phyloP scores from a whole-genome alignment of 1,140 invertebrate species.

The Temnothorax longispinosus region DNA sequence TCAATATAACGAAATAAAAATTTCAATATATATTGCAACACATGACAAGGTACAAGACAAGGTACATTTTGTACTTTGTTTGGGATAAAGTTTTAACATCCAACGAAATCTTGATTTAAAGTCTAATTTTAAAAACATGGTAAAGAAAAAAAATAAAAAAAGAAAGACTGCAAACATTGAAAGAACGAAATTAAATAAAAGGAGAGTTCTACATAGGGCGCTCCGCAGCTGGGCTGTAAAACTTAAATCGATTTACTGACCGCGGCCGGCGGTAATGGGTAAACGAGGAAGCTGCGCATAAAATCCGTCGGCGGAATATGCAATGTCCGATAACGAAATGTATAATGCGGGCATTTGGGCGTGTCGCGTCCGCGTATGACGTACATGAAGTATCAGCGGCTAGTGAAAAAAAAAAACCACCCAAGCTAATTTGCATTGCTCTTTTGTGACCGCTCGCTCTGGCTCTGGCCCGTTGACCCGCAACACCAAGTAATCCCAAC shows the following conservation, averaged over 20 bases:
- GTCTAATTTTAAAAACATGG: neutral
- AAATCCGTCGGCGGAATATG: slow-evolving; percentile 45
- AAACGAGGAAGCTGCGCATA: slow-evolving; percentile 45
- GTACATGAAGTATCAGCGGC: slow-evolving; percentile 7
- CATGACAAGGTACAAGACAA: neutral
- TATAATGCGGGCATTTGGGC: slow-evolving; percentile 52
- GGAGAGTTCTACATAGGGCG: neutral
- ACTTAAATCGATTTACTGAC: slow-evolving; percentile 59
- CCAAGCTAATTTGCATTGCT: slow-evolving; percentile 71
- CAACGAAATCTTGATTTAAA: neutral
- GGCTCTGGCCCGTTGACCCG: slow-evolving; percentile 35
- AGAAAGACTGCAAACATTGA: neutral
- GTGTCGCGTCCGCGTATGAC: slow-evolving; percentile 48
- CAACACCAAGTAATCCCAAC: slow-evolving; percentile 57
- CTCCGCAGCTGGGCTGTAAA: slow-evolving; percentile 8
- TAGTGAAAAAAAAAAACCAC: neutral
- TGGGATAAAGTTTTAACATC: neutral
- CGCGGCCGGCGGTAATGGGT: slow-evolving; percentile 28
- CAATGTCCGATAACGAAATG: slow-evolving; percentile 56
- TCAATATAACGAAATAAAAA: neutral
- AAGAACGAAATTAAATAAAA: neutral
- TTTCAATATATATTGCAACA: neutral
- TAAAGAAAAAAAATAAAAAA: neutral
- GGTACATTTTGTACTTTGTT: neutral
- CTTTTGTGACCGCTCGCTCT: slow-evolving; percentile 52